Evolutionary conservation across 2,113 vertebrate species (phyloP), one percentile per base, ranked within the genome.

Genomic region (Oncorhynchus mykiss): DNA sequence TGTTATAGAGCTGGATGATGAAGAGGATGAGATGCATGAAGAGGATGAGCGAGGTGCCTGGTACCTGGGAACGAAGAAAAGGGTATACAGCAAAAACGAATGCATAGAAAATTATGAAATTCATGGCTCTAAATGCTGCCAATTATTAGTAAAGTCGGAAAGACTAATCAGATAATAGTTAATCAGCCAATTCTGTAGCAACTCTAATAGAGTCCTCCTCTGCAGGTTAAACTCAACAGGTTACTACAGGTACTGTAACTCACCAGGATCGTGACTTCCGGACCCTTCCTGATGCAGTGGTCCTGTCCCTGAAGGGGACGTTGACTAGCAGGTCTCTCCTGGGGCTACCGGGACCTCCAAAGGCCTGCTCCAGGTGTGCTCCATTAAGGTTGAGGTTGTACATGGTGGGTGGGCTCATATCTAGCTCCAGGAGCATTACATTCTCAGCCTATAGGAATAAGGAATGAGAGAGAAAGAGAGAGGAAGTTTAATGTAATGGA

Each of bases 231-330:
- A 65, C 22, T 25, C 3, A 34, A 9, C 39, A 45, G 0, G 9
- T 45, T 45, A 45, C 9, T 11, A 45, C 39, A 45, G 39, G 39
- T 13, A 66, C 2, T 24, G 65, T 22, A 14, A 85, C 96, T 94
- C 86, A 98, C 97, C 97, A 99, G 80, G 97, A 98, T 74, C 94
- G 91, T 20, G 96, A 98, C 72, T 95, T 97, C 76, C 95, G 93
- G 82, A 98, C 91, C 0, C 96, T 54, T 54, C 51, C 92, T 3
- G 95, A 92, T 0, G 94, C 91, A 0, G 90, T 83, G 0, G 92
- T 90, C 67, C 93, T 89, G 84, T 95, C 93, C 85, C 96, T 90
- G 24, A 94, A 77, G 13, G 81, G 83, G 31, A 79, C 76, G 25
- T 72, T 75, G 7, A 31, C 24, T n/a, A 84, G 74, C 1, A 85